These are phyloP conservation scores for Myanophis thanlyinensis DNA, from an alignment of 2,113 vertebrate genomes.

Conservation along the genomic window DNA sequence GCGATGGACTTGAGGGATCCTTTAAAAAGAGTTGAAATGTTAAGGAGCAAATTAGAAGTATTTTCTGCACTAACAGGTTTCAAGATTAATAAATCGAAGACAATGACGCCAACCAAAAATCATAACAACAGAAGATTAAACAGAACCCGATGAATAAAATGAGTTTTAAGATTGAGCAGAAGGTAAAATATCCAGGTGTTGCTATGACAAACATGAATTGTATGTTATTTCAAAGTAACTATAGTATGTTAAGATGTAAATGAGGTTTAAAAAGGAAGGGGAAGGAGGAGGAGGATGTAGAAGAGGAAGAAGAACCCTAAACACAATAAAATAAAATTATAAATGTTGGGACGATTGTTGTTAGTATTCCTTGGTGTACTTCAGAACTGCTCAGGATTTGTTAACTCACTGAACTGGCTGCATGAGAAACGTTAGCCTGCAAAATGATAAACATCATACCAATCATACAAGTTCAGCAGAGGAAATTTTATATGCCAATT, in stretches of 20 bases:
- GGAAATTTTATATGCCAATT: not conserved
- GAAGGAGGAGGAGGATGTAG: too few relatives aligned
- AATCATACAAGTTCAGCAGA: not conserved
- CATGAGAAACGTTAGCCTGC: not conserved
- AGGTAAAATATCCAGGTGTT: not conserved
- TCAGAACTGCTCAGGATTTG: not conserved
- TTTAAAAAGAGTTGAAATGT: not conserved
- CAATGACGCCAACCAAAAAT: not conserved
- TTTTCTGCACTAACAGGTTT: not conserved
- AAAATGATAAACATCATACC: not conserved
- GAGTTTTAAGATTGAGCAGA: not conserved
- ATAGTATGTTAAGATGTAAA: not conserved
- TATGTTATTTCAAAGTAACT: not conserved
- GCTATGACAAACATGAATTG: not conserved
- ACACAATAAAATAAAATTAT: not conserved
- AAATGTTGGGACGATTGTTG: not conserved
- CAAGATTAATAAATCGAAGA: not conserved
- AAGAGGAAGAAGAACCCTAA: not conserved
- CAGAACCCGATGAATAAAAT: not conserved
- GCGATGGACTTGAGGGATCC: not conserved
- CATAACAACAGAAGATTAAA: not conserved
- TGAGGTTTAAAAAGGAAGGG: not conserved
- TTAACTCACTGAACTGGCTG: not conserved
- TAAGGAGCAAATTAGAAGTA: not conserved
- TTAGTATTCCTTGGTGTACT: not conserved